Base-by-base conservation (phyloP, 2,113 vertebrate genomes). In the Calcarius ornatus region DNA sequence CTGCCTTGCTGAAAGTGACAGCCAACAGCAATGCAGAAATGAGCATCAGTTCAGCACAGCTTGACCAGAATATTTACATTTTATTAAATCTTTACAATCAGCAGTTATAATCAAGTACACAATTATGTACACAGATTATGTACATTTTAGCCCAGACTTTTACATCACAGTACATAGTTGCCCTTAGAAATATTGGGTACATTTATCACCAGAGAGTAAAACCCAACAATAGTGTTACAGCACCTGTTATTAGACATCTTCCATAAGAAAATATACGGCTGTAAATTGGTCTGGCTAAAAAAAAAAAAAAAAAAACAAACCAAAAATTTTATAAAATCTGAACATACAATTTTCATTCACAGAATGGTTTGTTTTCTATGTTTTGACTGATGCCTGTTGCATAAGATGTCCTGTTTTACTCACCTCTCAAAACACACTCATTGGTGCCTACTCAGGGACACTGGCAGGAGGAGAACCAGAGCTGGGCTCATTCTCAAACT, bases 51-150 rank as follows among this genome's bases (percentile, higher is more conserved):
- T 51, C 3, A 35, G 50, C 89, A 85, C 65, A 86, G 79, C 94
- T 12, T 91, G 90, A 94, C 90, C 87, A 96, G 97, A 97, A 97
- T 98, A 98, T 98, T 98, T 98, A 98, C 98, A 98, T 94, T 97
- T 98, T 98, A 98, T 98, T 98, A 98, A 98, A 98, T 98, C 96
- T 98, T 98, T 98, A 98, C 98, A 98, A 98, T 98, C 98, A 96
- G 97, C 96, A 97, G 94, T 98, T 98, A 97, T 98, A 98, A 98
- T 98, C 97, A 98, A 98, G 98, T 98, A 98, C 97, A 98, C 97
- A 98, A 97, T 96, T 98, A 98, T 98, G 95, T 98, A 98, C 98
- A 98, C 27, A 35, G 93, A 97, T 97, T 98, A 98, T 98, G 95
- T 98, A 98, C 98, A 98, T 88, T 97, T 97, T 93, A 98, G 97